phyloP scores from a whole-genome alignment of 2,797 vertebrate species.

The Cephalopachus bancanus region DNA sequence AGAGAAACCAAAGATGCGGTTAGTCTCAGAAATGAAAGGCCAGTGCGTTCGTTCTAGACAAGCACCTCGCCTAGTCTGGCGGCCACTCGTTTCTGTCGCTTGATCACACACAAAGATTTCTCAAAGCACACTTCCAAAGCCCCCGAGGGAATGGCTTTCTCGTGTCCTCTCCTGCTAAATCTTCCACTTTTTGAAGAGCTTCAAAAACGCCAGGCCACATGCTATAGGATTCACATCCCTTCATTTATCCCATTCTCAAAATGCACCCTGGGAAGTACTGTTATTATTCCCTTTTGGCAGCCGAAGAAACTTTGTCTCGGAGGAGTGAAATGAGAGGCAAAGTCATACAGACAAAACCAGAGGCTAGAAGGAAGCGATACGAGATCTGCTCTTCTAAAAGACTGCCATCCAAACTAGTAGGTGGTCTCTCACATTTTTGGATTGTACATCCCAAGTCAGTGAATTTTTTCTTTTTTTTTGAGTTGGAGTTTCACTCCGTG shows the following conservation, averaged over 20 bases:
- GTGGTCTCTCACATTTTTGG: background rate
- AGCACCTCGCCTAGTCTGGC: background rate
- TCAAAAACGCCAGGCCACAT: background rate
- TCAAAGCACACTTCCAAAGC: slow-evolving; percentile 22
- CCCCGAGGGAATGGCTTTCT: background rate
- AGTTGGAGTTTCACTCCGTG: no score
- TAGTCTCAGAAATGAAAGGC: slow-evolving; percentile 4
- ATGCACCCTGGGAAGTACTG: background rate
- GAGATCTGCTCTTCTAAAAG: slow-evolving; percentile 9
- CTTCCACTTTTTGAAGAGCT: background rate
- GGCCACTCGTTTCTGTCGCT: background rate
- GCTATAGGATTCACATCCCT: background rate
- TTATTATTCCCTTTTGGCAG: background rate
- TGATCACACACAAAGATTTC: background rate
- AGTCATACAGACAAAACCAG: background rate
- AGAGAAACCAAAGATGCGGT: slow-evolving; percentile 78
- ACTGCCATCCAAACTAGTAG: background rate
- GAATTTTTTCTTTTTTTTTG: no score
- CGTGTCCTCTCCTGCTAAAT: background rate
- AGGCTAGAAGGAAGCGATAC: background rate
- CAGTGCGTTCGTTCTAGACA: background rate
- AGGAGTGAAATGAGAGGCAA: slow-evolving; percentile 1
- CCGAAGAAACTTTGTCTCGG: background rate
- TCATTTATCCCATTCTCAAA: background rate
- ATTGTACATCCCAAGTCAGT: background rate